Conservation (phyloP, 2,888 invertebrate genomes). For the Cancer borealis region DNA sequence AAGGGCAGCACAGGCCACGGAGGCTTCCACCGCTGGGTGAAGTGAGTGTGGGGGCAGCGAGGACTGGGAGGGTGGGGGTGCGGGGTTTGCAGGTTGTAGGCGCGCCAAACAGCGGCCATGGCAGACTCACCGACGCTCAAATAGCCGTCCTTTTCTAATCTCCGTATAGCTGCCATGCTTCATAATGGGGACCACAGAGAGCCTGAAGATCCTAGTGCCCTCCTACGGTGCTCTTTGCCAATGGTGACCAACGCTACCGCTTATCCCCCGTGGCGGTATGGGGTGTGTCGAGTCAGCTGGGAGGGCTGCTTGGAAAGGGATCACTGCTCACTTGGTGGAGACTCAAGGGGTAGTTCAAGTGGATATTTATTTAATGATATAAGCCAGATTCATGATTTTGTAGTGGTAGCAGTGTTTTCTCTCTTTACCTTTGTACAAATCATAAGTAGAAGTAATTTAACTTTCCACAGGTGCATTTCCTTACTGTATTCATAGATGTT, state of each 20-base stretch:
- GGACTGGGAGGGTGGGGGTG: not conserved
- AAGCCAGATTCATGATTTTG: not conserved
- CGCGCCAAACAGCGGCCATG: constrained; percentile 71
- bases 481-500: too few relatives aligned
- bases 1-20: constrained; percentile 43
- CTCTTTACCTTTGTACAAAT: not conserved
- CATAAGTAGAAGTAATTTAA: not conserved
- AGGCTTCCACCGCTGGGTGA: constrained; percentile 71
- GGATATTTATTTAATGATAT: not conserved
- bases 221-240: not conserved
- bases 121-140: constrained; percentile 4
- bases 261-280: not conserved
- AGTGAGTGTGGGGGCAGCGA: constrained; percentile 56
- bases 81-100: not conserved
- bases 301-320: not conserved
- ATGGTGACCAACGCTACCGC: not conserved
- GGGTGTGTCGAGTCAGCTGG: not conserved
- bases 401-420: not conserved
- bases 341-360: not conserved
- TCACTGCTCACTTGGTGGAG: not conserved
- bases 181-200: not conserved
- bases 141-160: not conserved
- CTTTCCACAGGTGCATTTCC: too few relatives aligned
- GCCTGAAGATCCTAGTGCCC: constrained; percentile 9
- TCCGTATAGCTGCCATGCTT: not conserved